phyloP scores from a whole-genome alignment of 1,140 invertebrate species.

The Globodera rostochiensis region DNA sequence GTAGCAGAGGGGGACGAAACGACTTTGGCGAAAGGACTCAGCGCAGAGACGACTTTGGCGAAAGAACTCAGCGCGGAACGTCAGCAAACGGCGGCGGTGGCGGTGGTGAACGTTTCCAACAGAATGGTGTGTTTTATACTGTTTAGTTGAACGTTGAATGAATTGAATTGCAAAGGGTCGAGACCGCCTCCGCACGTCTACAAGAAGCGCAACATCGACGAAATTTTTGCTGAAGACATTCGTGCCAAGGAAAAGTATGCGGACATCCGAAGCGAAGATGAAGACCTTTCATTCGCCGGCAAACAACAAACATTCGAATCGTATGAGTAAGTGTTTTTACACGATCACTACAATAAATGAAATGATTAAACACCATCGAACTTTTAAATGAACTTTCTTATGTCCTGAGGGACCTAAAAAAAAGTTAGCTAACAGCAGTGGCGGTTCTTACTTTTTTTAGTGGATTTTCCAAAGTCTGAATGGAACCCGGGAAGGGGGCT shows the following conservation, averaged over 20 bases:
- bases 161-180: background rate
- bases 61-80: background rate
- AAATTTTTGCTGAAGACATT: slow-evolving; percentile 38
- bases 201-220: slow-evolving; percentile 14
- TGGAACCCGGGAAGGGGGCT: too few relatives aligned
- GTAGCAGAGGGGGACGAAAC: slow-evolving; percentile 4
- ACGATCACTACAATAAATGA: background rate
- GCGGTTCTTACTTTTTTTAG: too few relatives aligned
- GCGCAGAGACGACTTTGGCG: background rate
- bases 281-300: slow-evolving; percentile 31
- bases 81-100: background rate
- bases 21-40: background rate
- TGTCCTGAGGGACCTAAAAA: too few relatives aligned
- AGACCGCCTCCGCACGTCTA: background rate
- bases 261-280: slow-evolving; percentile 34
- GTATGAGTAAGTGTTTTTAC: slow-evolving; percentile 11
- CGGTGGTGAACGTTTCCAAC: background rate
- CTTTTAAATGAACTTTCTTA: too few relatives aligned
- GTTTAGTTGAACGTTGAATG: background rate
- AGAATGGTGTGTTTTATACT: background rate
- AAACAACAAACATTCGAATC: background rate
- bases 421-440: too few relatives aligned
- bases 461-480: too few relatives aligned
- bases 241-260: slow-evolving; percentile 20
- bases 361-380: too few relatives aligned